Evolutionary conservation across 2,888 invertebrate species (phyloP), one percentile per base, ranked within the genome.

Genomic region (Brassicogethes aeneus): DNA sequence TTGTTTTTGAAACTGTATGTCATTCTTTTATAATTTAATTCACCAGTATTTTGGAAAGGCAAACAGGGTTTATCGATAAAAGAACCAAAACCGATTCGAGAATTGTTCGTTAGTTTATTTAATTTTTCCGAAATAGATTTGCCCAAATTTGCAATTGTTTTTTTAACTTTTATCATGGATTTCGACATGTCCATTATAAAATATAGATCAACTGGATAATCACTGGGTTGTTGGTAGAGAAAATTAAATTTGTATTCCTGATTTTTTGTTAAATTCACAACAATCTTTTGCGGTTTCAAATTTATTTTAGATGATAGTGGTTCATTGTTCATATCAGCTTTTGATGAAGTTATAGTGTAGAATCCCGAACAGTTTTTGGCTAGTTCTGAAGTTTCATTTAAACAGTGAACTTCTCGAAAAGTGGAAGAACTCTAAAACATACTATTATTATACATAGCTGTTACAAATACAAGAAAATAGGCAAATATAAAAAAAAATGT

Each of bases 121-220:
- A 85, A 75, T 1, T 70, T 68, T 1, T 58, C 44, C 1, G 74
- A 75, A 31, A 82, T 63, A 34, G 69, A 55, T 34, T 61, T 53
- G 15, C 75, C 78, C 15, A 79, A 64, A n/a, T 54, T 62, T 44
- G 69, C 75, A 2, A 77, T 60, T 15, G 60, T 60, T 0, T 70
- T 64, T 61, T 76, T 79, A 49, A 82, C 75, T 8, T 60, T 60
- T 15, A 63, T 60, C 88, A 89, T 88, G 1, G 84, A 81, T 8
- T 66, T 63, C 0, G 88, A 88, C 34, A 84, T 68, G 56, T 90
- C 89, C 76, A 89, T 80, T 35, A 90, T 68, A 56, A 85, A 87
- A 62, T 90, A 90, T 17, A 90, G 66, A 65, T 90, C 89, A 0
- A 89, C 80, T 0, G 89, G 89, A 61, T 86, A 88, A 61, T 88